Evolutionary conservation across 2,888 invertebrate species (phyloP), one percentile per base, ranked within the genome.

Genomic region (Anthrax anthrax): DNA sequence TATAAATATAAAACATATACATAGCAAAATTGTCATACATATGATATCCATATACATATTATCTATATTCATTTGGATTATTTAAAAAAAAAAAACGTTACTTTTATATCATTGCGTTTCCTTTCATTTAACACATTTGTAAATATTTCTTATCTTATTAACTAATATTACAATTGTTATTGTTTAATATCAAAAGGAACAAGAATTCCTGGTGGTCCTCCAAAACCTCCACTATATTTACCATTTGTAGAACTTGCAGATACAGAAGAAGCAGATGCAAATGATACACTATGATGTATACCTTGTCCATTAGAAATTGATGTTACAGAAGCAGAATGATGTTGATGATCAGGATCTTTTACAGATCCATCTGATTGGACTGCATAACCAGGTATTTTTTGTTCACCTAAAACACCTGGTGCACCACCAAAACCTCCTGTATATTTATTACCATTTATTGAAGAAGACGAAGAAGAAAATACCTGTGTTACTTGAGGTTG

Each of bases 181-280:
- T 48, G 50, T 23, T 38, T 55, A 52, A 62, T 64, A 51, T 67
- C 67, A 49, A 58, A 67, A 34, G 67, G 67, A 17, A 53, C 53
- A 14, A 67, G 56, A 36, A 67, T 48, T 14, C 67, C 67, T 8
- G 67, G 66, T 10, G 67, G 65, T 12, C 67, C 67, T 4, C 67
- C 67, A 43, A 67, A 67, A 32, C 61, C 58, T 4, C 56, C 63
- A 1, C 54, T 57, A 46, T 59, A 61, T 42, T 57, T 57, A 14
- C 52, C 54, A 14, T 23, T 23, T 23, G 4, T 8, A 23, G 4
- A 23, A 23, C 23, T 8, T 23, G 32, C 18, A 18, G 42, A 18
- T 37, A 12, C 17, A 38, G 42, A 17, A 27, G 14, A 13, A 41
- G 43, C 3, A 16, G 44, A 34, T 4, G 36, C 32, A 37, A 12